Percentiles rank a stretch among this genome's conserved stretches.
Evolutionary conservation across 1,140 invertebrate genomes (phyloP).

Genomic region (Bombus cullumanus): DNA sequence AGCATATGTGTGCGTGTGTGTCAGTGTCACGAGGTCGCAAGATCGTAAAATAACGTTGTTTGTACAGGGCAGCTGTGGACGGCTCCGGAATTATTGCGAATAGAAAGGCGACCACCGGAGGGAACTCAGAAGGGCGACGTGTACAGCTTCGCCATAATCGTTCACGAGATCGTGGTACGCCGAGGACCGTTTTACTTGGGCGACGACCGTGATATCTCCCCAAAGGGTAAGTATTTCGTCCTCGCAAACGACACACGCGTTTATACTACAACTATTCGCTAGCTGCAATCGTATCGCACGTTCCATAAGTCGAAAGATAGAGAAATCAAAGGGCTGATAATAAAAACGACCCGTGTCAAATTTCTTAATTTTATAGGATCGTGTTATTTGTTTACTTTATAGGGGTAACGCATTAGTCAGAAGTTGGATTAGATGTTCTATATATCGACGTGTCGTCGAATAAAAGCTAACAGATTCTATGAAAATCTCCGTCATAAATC

Average conservation of each 20-base stretch:
- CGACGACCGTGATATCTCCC: constrained; percentile 84
- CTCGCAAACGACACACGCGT: not conserved
- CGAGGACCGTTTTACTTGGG: constrained; percentile 94
- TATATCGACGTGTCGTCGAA: no score
- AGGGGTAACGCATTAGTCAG: no score
- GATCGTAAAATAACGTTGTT: constrained; percentile 70
- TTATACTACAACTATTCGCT: not conserved
- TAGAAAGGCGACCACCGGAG: constrained; percentile 86
- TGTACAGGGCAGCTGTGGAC: constrained; percentile 93
- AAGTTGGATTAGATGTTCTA: no score
- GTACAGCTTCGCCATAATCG: constrained; percentile 97
- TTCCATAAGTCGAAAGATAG: not conserved
- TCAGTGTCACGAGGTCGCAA: not conserved
- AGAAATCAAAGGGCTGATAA: not conserved
- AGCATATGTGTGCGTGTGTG: not conserved
- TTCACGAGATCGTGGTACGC: constrained; percentile 94
- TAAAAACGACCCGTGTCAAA: not conserved
- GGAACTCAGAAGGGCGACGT: constrained; percentile 96
- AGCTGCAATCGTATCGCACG: not conserved
- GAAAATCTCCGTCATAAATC: no score
- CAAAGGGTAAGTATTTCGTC: constrained; percentile 85
- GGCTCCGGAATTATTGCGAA: constrained; percentile 93
- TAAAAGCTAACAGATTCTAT: no score
- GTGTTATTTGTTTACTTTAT: no score
- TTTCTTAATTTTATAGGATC: not conserved